Evolutionary conservation across 1,140 invertebrate genomes (phyloP).

Genomic region (Centruroides sculpturatus): DNA sequence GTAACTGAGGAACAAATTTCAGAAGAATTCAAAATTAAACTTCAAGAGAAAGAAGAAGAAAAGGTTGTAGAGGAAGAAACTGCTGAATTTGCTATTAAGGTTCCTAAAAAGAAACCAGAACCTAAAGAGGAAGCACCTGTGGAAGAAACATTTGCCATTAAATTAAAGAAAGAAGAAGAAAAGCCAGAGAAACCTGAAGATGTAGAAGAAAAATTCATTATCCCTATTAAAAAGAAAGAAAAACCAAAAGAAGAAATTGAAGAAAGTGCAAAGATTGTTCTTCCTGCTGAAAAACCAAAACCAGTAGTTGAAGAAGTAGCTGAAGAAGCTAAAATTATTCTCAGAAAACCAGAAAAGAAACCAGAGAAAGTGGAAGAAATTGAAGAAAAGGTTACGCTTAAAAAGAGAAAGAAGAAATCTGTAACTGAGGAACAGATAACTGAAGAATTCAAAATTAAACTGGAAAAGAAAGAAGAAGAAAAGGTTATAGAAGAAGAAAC

Average conservation of each 20-base stretch:
- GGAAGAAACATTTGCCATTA: conserved; percentile 18
- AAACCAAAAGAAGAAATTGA: conserved; percentile 27
- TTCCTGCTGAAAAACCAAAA: conserved; percentile 6
- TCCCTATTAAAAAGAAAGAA: conserved; percentile 35
- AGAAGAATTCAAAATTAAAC: not conserved
- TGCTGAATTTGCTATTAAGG: conserved; percentile 3
- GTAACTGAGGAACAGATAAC: too few relatives aligned
- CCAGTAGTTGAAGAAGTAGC: conserved; percentile 8
- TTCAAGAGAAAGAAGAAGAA: not conserved
- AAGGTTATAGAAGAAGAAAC: too few relatives aligned
- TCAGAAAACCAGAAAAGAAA: conserved; percentile 7
- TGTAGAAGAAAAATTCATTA: conserved; percentile 16
- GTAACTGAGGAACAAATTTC: conserved; percentile 10
- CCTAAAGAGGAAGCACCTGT: not conserved
- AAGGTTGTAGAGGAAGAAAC: conserved; percentile 17
- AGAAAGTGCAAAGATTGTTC: conserved; percentile 6
- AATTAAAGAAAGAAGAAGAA: conserved; percentile 25
- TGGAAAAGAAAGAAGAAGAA: not conserved
- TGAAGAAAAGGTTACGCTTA: conserved; percentile 8
- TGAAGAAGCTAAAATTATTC: conserved; percentile 2
- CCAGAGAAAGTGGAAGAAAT: conserved; percentile 10
- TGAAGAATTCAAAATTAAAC: not conserved
- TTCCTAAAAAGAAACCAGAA: conserved; percentile 11
- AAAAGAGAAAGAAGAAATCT: not conserved
- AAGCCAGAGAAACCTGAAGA: conserved; percentile 32